Evolutionary conservation across 1,140 invertebrate species (phyloP).

Genomic region (Lasaia peninsularis): DNA sequence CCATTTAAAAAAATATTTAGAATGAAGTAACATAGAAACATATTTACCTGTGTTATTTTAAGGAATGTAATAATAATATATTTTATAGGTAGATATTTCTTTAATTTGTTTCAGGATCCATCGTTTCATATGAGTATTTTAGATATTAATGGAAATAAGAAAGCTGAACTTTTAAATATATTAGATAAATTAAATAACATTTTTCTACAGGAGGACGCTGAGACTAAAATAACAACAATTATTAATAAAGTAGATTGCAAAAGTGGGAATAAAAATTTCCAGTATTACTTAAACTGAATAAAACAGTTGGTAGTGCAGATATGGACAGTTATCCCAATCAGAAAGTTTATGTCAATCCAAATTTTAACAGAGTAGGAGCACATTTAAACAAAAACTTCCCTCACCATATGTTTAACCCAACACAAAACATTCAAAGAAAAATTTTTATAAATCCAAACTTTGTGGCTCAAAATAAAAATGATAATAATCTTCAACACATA

Average conservation of each 20-base stretch:
- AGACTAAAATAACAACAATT: slow-evolving; percentile 24
- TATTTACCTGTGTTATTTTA: too few species aligned
- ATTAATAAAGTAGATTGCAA: slow-evolving; percentile 54
- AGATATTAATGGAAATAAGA: slow-evolving; percentile 81
- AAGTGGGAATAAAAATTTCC: slow-evolving; percentile 59
- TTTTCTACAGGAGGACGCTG: slow-evolving; percentile 35
- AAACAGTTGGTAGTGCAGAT: background rate
- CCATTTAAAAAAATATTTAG: too few species aligned
- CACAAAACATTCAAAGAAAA: slow-evolving; percentile 33
- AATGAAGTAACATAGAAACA: too few species aligned
- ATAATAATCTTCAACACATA: background rate
- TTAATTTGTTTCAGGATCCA: slow-evolving; percentile 76
- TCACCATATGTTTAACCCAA: background rate
- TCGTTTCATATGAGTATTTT: slow-evolving; percentile 85
- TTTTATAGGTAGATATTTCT: too few species aligned
- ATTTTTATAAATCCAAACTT: slow-evolving; percentile 68
- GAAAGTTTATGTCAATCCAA: slow-evolving; percentile 61
- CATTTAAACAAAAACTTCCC: slow-evolving; percentile 22
- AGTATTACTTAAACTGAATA: slow-evolving; percentile 35
- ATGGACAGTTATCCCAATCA: slow-evolving; percentile 36
- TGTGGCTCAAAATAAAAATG: slow-evolving; percentile 27
- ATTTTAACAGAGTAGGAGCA: slow-evolving; percentile 42
- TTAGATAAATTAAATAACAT: slow-evolving; percentile 44
- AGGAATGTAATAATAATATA: too few species aligned
- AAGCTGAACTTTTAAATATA: slow-evolving; percentile 56